These are phyloP conservation scores for Matsumyia berberina DNA, from an alignment of 2,888 invertebrate genomes.

Conservation along the genomic window DNA sequence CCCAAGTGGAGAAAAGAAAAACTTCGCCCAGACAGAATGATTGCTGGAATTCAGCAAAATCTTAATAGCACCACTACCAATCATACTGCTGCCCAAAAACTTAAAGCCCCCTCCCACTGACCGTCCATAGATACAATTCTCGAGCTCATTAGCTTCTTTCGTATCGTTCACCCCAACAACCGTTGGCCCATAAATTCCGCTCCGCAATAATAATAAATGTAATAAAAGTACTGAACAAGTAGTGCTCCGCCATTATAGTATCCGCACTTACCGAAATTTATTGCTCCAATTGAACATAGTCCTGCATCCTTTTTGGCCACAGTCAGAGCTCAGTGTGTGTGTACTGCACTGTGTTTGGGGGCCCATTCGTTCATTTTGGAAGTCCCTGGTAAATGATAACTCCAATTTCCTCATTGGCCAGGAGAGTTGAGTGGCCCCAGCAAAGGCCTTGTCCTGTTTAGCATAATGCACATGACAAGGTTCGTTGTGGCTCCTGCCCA, in stretches of 20 bases:
- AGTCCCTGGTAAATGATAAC: constrained; percentile 74
- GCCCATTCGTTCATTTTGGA: constrained; percentile 71
- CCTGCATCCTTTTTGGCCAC: constrained; percentile 57
- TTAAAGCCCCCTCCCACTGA: constrained; percentile 3
- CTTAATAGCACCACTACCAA: constrained; percentile 17
- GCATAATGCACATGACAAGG: constrained; percentile 71
- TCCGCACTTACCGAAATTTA: constrained; percentile 74
- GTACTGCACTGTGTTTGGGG: constrained; percentile 17
- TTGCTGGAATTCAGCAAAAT: constrained; percentile 5
- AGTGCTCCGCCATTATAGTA: constrained; percentile 69
- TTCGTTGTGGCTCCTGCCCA: constrained; percentile 14
- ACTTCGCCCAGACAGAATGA: constrained; percentile 41
- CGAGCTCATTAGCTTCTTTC: constrained; percentile 62
- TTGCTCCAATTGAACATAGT: constrained; percentile 70
- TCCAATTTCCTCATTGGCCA: constrained; percentile 72
- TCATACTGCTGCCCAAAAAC: constrained; percentile 6
- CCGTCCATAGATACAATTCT: constrained; percentile 24
- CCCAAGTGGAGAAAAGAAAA: no score
- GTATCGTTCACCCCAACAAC: constrained; percentile 28
- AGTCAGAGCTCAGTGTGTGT: background rate
- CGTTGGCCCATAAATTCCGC: constrained; percentile 60
- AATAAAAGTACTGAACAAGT: constrained; percentile 73
- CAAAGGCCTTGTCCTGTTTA: constrained; percentile 68
- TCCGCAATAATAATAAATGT: constrained; percentile 74
- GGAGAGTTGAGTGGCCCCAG: constrained; percentile 56